Evolutionary conservation across 2,113 vertebrate genomes (phyloP).

Genomic region (Octodon degus): DNA sequence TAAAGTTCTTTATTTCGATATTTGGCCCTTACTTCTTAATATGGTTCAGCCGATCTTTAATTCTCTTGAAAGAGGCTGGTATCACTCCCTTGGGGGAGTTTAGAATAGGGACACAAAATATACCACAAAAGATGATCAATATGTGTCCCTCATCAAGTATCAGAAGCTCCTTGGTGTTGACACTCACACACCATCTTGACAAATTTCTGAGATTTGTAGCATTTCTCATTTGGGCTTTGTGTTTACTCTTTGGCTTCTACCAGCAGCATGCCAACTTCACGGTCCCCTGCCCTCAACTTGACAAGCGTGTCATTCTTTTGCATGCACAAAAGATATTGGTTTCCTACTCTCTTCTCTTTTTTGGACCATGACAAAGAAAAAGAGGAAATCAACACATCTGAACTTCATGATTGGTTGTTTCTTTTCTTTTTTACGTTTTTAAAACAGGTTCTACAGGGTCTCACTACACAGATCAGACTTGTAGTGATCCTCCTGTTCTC

Average conservation of each 20-base stretch:
- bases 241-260: constrained; percentile 4
- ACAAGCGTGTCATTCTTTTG: not conserved
- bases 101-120: not conserved
- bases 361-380: not conserved
- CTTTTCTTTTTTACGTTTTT: too few relatives aligned
- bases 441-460: too few relatives aligned
- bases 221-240: not conserved
- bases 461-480: too few relatives aligned
- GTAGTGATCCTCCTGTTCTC: too few relatives aligned
- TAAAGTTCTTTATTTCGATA: not conserved
- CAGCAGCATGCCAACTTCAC: not conserved
- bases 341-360: not conserved
- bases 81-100: not conserved
- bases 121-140: not conserved
- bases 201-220: constrained; percentile 28
- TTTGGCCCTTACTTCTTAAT: not conserved
- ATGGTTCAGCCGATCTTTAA: not conserved
- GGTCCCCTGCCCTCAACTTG: not conserved
- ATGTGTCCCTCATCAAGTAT: not conserved
- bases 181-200: not conserved
- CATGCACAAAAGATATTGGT: not conserved
- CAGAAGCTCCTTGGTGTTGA: not conserved
- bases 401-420: not conserved
- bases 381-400: not conserved
- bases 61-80: not conserved